These are phyloP conservation scores for Melinaea menophilus DNA, from an alignment of 2,888 invertebrate genomes.

Conservation along the genomic window DNA sequence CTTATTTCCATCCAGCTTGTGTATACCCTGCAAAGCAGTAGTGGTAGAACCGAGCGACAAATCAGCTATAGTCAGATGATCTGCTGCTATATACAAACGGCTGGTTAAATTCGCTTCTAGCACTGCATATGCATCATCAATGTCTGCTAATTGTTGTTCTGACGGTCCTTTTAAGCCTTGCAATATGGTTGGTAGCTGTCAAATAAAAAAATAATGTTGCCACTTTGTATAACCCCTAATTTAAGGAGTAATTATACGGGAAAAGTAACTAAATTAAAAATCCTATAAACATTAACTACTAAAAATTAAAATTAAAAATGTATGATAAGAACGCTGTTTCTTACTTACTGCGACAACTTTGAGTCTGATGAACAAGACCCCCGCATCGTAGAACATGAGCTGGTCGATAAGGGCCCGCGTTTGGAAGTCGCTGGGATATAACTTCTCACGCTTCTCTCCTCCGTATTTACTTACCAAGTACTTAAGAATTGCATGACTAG, in stretches of 20 bases:
- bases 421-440: slow-evolving; percentile 47
- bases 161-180: slow-evolving; percentile 35
- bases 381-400: slow-evolving; percentile 48
- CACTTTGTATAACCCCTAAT: no score
- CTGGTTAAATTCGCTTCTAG: slow-evolving; percentile 41
- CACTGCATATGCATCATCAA: slow-evolving; percentile 40
- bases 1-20: slow-evolving; percentile 40
- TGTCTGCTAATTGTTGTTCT: slow-evolving; percentile 32
- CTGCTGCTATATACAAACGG: slow-evolving; percentile 37
- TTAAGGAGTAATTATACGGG: no score
- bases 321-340: no score
- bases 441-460: slow-evolving; percentile 32
- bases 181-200: slow-evolving; percentile 41
- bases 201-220: slow-evolving; percentile 1
- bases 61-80: slow-evolving; percentile 49
- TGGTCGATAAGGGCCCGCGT: slow-evolving; percentile 47
- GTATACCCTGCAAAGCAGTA: slow-evolving; percentile 35
- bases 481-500: slow-evolving; percentile 52
- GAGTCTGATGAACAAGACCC: slow-evolving; percentile 45
- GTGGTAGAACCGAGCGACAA: slow-evolving; percentile 42
- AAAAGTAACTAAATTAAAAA: no score
- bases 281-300: no score
- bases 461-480: slow-evolving; percentile 49
- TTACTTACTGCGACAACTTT: slow-evolving; percentile 45
- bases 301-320: no score